Conservation (phyloP, 1,140 invertebrate species). For the Linepithema humile region DNA sequence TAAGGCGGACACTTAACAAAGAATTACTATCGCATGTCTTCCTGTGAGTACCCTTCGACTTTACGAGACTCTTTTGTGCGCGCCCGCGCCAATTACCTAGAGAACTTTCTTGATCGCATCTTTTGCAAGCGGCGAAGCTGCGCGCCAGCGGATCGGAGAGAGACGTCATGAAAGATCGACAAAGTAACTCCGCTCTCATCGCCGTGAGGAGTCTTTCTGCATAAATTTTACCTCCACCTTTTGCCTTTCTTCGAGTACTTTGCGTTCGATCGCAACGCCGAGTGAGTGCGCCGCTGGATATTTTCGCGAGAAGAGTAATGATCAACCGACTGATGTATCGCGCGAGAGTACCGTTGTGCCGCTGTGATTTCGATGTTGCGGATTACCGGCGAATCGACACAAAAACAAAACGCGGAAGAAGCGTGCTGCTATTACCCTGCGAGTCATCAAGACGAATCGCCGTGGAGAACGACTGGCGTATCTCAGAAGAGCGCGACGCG, state of each 20-base stretch:
- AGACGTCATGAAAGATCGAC: not conserved
- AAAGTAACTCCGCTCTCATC: not conserved
- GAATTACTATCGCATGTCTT: conserved; percentile 72
- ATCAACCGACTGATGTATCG: not conserved
- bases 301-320: conserved; percentile 3
- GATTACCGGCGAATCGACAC: not conserved
- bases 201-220: conserved; percentile 1
- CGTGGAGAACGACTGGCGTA: not conserved
- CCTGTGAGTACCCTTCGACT: conserved; percentile 70
- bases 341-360: not conserved
- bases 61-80: conserved; percentile 67
- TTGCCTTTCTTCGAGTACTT: not conserved
- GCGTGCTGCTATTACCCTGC: not conserved
- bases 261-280: conserved; percentile 12
- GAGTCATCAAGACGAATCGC: not conserved
- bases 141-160: not conserved
- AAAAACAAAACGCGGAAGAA: not conserved
- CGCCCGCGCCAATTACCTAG: conserved; percentile 42
- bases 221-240: not conserved
- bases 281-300: not conserved
- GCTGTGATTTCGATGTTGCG: not conserved
- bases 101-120: conserved; percentile 5
- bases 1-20: conserved; percentile 39
- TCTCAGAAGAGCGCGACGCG: too few species aligned
- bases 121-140: not conserved